Percentiles rank a stretch among this genome's conserved stretches.
phyloP scores from a whole-genome alignment of 2,888 invertebrate genomes.

The Tetragnatha montana region DNA sequence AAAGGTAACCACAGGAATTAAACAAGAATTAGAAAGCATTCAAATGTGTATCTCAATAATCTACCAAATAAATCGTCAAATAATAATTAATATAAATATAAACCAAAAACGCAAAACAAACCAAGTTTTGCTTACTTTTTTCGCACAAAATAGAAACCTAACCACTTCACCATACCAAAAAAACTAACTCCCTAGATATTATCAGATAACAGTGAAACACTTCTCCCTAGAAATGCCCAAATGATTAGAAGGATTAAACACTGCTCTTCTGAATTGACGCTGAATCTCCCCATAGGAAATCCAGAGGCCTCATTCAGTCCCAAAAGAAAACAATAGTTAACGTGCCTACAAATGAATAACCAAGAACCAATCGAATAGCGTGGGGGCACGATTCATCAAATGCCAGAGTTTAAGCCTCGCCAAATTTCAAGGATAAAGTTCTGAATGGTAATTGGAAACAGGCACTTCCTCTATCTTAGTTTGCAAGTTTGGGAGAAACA shows the following conservation, averaged over 20 bases:
- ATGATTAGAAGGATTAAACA: constrained; percentile 30
- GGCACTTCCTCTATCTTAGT: neutral
- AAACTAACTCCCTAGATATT: neutral
- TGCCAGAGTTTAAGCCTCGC: neutral
- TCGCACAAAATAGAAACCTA: neutral
- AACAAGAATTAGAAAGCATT: too few species aligned
- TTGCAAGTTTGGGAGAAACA: too few species aligned
- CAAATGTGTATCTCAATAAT: neutral
- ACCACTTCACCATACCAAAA: neutral
- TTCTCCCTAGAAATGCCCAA: neutral
- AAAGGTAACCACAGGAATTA: too few species aligned
- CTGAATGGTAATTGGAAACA: neutral
- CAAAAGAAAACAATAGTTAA: neutral
- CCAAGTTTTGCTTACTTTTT: neutral
- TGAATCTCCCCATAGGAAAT: constrained; percentile 5
- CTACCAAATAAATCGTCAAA: neutral
- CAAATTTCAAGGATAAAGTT: neutral
- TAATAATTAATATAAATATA: neutral
- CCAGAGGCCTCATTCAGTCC: neutral
- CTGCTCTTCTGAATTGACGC: constrained; percentile 19
- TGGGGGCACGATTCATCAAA: neutral
- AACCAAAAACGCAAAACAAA: neutral
- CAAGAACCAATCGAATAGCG: neutral
- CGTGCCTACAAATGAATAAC: neutral
- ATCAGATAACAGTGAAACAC: neutral